Evolutionary conservation across 2,797 vertebrate species (phyloP), one percentile per base, ranked within the genome.

Genomic region (Argyrosomus regius): DNA sequence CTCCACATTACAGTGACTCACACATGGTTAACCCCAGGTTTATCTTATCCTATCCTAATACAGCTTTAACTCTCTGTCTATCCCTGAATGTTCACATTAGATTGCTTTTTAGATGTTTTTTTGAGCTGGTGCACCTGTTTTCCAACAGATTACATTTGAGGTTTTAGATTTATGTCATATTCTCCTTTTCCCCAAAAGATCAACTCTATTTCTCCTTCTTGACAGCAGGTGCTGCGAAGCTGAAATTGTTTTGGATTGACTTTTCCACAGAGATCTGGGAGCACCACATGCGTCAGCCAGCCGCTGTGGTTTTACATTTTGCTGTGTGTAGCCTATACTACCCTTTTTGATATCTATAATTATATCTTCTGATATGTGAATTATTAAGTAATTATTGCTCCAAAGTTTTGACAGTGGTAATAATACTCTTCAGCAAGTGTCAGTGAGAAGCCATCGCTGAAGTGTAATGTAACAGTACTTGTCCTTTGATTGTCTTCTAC

Each of bases 221-320:
- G 41, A 72, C 64, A 76, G 78, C 71, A 80, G 60, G 71, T 74
- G 45, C 16, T 61, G 48, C 57, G n/a, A 53, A 53, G 60, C 75
- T 54, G 6, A 80, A 69, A 66, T 78, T 64, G 46, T 48, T 69
- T 45, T 50, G 16, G 9, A 10, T 26, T 57, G 17, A 58, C 31
- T 73, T 78, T 28, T 58, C 48, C 45, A 5, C 49, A 20, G 63
- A 74, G 70, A 78, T 69, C 61, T 48, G 43, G 58, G 1, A 53
- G 4, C 63, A 59, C 8, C 24, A 17, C 39, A 41, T 70, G 56
- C 75, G 31, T 48, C 18, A 1, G 39, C 41, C 35, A 73, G 53
- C 60, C 60, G 24, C 53, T 35, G 5, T 16, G n/a, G 7, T 59
- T 62, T 68, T 22, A 10, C 26, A 3, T 54, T 14, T 3, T 52